Base-by-base conservation (phyloP, 2,113 vertebrate species). In the Eubucco bourcierii region DNA sequence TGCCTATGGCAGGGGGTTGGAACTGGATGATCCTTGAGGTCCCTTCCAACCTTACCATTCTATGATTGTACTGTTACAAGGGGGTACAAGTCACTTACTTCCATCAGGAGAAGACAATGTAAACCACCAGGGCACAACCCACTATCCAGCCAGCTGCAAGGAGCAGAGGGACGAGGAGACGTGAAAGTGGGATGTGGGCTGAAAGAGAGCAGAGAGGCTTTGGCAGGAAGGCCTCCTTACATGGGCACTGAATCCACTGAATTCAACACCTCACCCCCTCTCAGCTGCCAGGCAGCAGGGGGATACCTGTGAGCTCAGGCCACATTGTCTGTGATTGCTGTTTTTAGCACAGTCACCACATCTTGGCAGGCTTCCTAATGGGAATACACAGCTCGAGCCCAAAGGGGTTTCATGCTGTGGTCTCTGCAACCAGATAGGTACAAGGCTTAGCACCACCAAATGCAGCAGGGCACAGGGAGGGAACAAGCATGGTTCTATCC, bases 121-220 rank as follows among this genome's bases (percentile, higher is more conserved):
- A 98, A 10, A 98, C 94, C 95, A 97, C 95, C 34, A 98, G 76
- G 1, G 96, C 95, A 72, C 98, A 98, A 10, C 98, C 98, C 88
- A 97, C 76, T 31, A 98, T 97, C 98, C 98, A 98, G 81, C 97
- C 98, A 31, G 98, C 78, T 4, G 97, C 86, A 15, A 98, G 98
- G 79, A 98, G 97, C 37, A 94, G 8, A 0, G 98, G 98, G 0
- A 98, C 96, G 0, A 97, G 2, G 4, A 98, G 92, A 3, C n/a
- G 95, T 11, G 97, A 93, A 23, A 94, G 94, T 4, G 90, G 37
- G 23, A 76, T 44, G 15, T 50, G 87, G 41, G 90, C 93, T 98
- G 89, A 12, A 91, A 77, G 88, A 94, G 66, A 15, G 39, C 74
- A 61, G 11, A 66, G 10, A 37, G n/a, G 15, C 28, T 47, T 34